Evolutionary conservation across 1,140 invertebrate genomes (phyloP).

Genomic region (Cephus cinctus): DNA sequence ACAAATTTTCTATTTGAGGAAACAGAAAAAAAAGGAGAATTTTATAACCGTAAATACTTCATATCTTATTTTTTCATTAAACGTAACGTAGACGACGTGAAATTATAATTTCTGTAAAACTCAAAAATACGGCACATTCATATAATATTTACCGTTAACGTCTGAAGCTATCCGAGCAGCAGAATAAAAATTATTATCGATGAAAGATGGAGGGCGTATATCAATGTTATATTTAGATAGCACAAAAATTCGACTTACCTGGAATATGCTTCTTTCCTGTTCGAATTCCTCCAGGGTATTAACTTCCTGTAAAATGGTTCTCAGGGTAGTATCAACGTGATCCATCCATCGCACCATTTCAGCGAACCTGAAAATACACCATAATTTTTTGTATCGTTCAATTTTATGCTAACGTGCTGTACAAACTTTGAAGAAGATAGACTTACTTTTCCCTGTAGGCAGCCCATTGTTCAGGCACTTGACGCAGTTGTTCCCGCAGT

Average conservation of each 20-base stretch:
- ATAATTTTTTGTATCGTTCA: not conserved
- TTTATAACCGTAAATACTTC: not conserved
- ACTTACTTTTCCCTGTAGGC: conserved; percentile 74
- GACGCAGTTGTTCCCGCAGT: conserved; percentile 74
- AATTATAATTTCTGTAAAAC: conserved; percentile 1
- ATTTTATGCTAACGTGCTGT: not conserved
- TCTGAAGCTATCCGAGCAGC: conserved; percentile 35
- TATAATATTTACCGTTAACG: conserved; percentile 37
- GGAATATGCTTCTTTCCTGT: conserved; percentile 81
- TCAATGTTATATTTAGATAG: too few relatives aligned
- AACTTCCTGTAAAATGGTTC: conserved; percentile 80
- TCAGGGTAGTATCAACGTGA: conserved; percentile 77
- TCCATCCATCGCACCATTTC: conserved; percentile 92
- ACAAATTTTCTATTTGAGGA: conserved; percentile 71
- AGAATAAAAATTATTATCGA: conserved; percentile 10
- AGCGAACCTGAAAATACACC: conserved; percentile 60
- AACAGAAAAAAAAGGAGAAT: conserved; percentile 1
- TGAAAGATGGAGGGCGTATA: too few relatives aligned
- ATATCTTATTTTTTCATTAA: not conserved
- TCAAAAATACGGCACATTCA: too few relatives aligned
- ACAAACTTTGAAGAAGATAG: not conserved
- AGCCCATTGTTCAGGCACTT: conserved; percentile 89
- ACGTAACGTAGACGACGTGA: not conserved
- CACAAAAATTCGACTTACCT: conserved; percentile 63
- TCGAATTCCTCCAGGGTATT: conserved; percentile 87